These are phyloP conservation scores for Masticophis lateralis DNA, from an alignment of 2,797 vertebrate genomes.

Conservation along the genomic window DNA sequence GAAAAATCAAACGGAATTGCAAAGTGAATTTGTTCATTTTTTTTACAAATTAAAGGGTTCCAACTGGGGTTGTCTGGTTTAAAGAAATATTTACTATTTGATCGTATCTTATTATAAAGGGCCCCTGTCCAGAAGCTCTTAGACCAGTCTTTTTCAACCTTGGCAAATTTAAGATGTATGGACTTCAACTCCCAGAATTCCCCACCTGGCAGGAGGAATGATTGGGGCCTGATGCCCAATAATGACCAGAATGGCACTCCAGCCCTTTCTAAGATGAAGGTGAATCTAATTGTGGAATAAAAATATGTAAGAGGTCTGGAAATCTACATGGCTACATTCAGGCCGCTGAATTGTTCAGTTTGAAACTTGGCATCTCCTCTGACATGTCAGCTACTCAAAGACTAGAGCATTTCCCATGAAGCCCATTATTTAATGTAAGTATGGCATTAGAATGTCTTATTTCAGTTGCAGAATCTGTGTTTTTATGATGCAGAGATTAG, in stretches of 20 bases:
- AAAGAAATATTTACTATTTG: not conserved
- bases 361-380: not conserved
- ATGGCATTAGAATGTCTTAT: not conserved
- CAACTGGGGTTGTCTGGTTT: not conserved
- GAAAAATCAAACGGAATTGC: not conserved
- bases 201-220: not conserved
- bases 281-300: not conserved
- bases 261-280: not conserved
- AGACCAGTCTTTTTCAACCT: not conserved
- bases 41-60: not conserved
- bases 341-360: not conserved
- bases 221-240: not conserved
- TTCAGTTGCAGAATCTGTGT: not conserved
- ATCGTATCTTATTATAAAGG: not conserved
- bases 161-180: not conserved
- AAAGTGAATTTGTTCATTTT: not conserved
- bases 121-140: not conserved
- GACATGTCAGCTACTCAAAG: not conserved
- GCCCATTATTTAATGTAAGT: not conserved
- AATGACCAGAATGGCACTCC: not conserved
- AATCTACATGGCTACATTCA: not conserved
- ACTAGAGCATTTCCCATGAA: not conserved
- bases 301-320: not conserved
- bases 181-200: not conserved
- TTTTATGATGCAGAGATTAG: not conserved